Conservation (phyloP, 2,888 invertebrate genomes). For the Auanema freiburgensis region DNA sequence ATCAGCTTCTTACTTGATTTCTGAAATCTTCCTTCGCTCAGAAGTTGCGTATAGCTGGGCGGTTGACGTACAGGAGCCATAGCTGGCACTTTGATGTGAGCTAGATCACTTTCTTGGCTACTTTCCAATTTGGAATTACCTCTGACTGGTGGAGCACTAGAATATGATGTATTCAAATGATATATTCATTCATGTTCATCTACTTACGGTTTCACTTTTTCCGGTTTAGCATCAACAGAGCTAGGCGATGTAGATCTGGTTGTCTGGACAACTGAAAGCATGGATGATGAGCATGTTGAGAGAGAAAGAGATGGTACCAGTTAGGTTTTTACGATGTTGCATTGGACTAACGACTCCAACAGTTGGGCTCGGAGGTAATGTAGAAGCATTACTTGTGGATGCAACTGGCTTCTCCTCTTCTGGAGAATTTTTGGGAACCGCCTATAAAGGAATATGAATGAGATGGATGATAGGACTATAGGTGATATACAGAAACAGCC, state of each 20-base stretch:
- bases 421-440: constrained; percentile 1
- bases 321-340: constrained; percentile 56
- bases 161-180: constrained; percentile 3
- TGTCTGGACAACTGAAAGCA: not conserved
- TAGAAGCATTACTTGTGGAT: constrained; percentile 14
- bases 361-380: constrained; percentile 24
- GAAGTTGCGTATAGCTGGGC: constrained; percentile 38
- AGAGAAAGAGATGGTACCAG: not conserved
- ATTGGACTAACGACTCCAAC: constrained; percentile 78
- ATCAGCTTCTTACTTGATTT: not conserved
- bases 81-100: constrained; percentile 15
- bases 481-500: not conserved
- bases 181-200: not conserved
- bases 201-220: not conserved
- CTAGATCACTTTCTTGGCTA: constrained; percentile 42
- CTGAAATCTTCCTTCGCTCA: constrained; percentile 34
- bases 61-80: constrained; percentile 38
- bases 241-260: not conserved
- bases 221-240: not conserved
- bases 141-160: constrained; percentile 22
- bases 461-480: not conserved
- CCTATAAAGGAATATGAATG: not conserved
- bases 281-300: not conserved
- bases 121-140: constrained; percentile 49
- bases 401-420: constrained; percentile 16